These are phyloP conservation scores for Vultur gryphus DNA, from an alignment of 2,797 vertebrate genomes.

Conservation along the genomic window DNA sequence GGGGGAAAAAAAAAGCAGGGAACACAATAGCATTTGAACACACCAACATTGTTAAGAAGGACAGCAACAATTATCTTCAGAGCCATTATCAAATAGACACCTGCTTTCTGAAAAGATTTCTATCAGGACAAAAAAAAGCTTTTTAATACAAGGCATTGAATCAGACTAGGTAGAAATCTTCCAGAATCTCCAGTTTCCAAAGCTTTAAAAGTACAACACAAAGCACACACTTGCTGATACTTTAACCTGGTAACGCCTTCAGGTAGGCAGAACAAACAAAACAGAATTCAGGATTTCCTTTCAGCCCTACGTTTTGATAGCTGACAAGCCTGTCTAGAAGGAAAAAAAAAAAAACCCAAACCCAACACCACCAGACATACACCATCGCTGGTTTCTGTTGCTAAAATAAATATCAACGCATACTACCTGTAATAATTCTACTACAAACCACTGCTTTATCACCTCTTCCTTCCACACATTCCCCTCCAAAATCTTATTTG, in stretches of 20 bases:
- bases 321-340: too few species aligned
- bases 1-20: not conserved
- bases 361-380: not conserved
- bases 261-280: not conserved
- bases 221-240: rapidly evolving
- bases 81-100: not conserved
- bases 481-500: rapidly evolving
- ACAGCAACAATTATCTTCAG: not conserved
- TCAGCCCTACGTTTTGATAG: not conserved
- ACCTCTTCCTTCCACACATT: too few species aligned
- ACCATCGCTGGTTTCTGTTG: rapidly evolving
- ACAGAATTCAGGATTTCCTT: not conserved
- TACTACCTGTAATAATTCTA: rapidly evolving
- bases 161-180: rapidly evolving
- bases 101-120: not conserved
- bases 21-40: not conserved
- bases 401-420: not conserved
- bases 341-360: not conserved
- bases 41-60: not conserved
- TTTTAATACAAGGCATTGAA: not conserved
- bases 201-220: not conserved
- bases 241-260: not conserved
- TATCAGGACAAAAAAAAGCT: rapidly evolving
- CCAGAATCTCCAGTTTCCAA: not conserved
- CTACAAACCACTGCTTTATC: not conserved